phyloP scores from a whole-genome alignment of 2,888 invertebrate species.

The Acrobasis repandana region DNA sequence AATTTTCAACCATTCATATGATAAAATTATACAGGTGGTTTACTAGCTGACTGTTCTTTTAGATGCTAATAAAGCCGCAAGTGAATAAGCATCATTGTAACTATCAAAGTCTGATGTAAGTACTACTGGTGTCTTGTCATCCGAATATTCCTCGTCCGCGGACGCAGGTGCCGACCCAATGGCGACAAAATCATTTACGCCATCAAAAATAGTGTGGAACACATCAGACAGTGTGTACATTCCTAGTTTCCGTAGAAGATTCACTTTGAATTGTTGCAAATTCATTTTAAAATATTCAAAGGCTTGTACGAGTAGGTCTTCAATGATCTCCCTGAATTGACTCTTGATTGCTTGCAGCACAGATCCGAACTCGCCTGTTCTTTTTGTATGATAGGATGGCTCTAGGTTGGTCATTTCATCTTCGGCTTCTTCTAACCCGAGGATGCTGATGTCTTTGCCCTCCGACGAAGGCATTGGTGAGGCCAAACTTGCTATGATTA shows the following conservation, averaged over 20 bases:
- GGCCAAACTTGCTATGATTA: constrained; percentile 19
- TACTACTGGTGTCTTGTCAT: constrained; percentile 16
- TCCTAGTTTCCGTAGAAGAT: constrained; percentile 49
- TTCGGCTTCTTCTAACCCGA: constrained; percentile 21
- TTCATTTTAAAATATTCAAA: constrained; percentile 40
- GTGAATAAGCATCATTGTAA: constrained; percentile 27
- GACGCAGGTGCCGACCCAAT: constrained; percentile 27
- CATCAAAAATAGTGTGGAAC: constrained; percentile 47
- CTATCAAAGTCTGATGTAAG: constrained; percentile 24
- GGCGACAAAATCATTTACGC: constrained; percentile 45
- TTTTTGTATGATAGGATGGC: constrained; percentile 23
- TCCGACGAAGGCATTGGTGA: constrained; percentile 15
- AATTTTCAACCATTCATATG: no score
- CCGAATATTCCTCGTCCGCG: constrained; percentile 28
- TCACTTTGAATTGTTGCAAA: constrained; percentile 47
- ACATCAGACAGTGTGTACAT: constrained; percentile 52
- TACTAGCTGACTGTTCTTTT: neutral
- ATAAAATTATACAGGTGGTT: no score
- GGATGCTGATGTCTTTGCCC: constrained; percentile 15
- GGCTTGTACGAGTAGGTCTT: constrained; percentile 44
- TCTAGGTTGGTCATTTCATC: constrained; percentile 27
- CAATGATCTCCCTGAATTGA: constrained; percentile 50
- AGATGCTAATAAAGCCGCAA: constrained; percentile 26
- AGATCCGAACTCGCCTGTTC: constrained; percentile 39
- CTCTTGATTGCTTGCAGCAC: constrained; percentile 45